These are phyloP conservation scores for Erethizon dorsatum DNA, from an alignment of 2,797 vertebrate species.

Conservation along the genomic window DNA sequence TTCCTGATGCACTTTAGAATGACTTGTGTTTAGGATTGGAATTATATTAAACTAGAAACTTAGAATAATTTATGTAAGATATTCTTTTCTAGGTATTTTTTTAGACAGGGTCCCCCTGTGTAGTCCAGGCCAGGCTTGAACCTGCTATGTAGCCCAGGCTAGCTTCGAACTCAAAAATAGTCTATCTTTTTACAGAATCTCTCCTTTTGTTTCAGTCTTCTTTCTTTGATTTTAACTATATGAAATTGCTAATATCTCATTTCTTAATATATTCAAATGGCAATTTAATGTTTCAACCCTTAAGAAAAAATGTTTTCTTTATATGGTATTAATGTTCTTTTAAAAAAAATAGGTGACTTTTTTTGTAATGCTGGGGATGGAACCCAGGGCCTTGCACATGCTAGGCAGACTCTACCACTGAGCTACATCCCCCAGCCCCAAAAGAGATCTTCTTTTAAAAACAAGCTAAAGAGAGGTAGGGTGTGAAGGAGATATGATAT, in stretches of 20 bases:
- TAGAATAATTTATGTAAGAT: constrained; percentile 26
- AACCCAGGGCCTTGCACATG: background rate
- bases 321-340: constrained; percentile 24
- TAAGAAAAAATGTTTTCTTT: constrained; percentile 52
- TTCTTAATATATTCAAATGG: constrained; percentile 4
- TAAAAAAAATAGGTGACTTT: background rate
- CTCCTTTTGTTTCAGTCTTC: constrained; percentile 41
- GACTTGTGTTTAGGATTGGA: background rate
- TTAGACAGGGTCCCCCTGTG: background rate
- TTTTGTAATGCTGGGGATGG: background rate
- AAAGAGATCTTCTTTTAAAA: background rate
- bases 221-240: constrained; percentile 46
- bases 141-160: background rate
- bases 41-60: constrained; percentile 8
- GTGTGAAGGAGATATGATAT: background rate
- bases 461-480: background rate
- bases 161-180: background rate
- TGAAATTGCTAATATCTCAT: background rate
- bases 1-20: constrained; percentile 55
- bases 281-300: constrained; percentile 46
- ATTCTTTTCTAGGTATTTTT: background rate
- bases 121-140: background rate
- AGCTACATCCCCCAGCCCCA: background rate
- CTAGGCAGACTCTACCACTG: background rate
- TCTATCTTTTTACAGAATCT: constrained; percentile 8